These are phyloP conservation scores for Danaus plexippus DNA, from an alignment of 1,140 invertebrate genomes.

Conservation along the genomic window DNA sequence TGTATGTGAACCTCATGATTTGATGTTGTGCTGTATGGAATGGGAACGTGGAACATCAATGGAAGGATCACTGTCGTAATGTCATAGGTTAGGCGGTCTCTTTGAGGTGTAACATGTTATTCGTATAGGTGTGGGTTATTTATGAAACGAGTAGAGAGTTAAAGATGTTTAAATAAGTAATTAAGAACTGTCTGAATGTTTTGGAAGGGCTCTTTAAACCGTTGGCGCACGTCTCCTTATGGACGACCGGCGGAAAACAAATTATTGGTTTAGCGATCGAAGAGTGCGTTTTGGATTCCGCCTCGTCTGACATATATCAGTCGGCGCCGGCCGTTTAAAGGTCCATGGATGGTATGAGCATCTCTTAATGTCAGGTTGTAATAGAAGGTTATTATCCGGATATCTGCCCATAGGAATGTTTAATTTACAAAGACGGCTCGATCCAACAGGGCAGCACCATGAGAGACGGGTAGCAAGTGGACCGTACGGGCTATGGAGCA, in stretches of 20 bases:
- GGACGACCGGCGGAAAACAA: background rate
- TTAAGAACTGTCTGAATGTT: conserved; percentile 57
- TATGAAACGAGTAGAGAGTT: conserved; percentile 56
- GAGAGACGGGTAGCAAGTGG: conserved; percentile 30
- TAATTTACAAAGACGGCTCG: conserved; percentile 50
- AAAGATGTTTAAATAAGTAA: conserved; percentile 36
- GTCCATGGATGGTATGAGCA: conserved; percentile 34
- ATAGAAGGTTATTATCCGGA: conserved; percentile 60
- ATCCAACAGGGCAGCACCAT: conserved; percentile 51
- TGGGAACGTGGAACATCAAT: conserved; percentile 35
- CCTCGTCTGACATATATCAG: too few relatives aligned
- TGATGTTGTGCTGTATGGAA: conserved; percentile 45
- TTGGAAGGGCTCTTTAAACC: conserved; percentile 20
- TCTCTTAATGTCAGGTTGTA: conserved; percentile 52
- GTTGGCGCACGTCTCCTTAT: conserved; percentile 1
- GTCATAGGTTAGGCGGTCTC: conserved; percentile 58
- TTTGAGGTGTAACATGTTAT: conserved; percentile 55
- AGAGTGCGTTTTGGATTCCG: too few relatives aligned
- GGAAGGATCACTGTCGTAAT: conserved; percentile 34
- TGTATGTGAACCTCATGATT: conserved; percentile 48
- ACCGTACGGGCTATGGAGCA: conserved; percentile 28
- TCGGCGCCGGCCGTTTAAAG: too few relatives aligned
- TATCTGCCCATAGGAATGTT: conserved; percentile 50
- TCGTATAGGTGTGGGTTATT: conserved; percentile 65
- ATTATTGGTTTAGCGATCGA: background rate